A percentile compares a stretch with the other conserved stretches of the same genome.
phyloP scores from a whole-genome alignment of 2,113 vertebrate genomes.

The Oreochromis niloticus region DNA sequence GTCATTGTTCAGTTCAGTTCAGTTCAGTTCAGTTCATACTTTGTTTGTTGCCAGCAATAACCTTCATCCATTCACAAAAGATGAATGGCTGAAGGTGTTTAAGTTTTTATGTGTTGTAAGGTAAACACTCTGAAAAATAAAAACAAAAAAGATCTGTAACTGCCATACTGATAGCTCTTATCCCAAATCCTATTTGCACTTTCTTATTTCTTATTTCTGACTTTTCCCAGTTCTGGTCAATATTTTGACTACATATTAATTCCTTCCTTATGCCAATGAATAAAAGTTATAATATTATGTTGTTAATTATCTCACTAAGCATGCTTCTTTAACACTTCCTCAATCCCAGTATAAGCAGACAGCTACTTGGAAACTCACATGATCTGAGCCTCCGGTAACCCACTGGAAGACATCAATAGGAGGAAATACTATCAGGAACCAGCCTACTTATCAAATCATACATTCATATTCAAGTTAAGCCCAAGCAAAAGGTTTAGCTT shows the following conservation, averaged over 20 bases:
- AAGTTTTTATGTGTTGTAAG: not conserved
- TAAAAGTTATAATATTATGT: not conserved
- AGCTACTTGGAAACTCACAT: not conserved
- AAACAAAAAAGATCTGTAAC: not conserved
- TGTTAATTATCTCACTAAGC: not conserved
- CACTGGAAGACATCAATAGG: not conserved
- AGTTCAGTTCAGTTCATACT: too few relatives aligned
- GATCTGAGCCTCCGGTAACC: not conserved
- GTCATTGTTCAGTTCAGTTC: too few relatives aligned
- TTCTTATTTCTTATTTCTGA: not conserved
- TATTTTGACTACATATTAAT: not conserved
- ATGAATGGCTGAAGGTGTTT: not conserved
- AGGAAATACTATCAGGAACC: not conserved
- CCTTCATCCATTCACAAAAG: not conserved
- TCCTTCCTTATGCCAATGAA: not conserved
- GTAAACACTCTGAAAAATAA: not conserved
- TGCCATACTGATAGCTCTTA: not conserved
- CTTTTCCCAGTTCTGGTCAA: not conserved
- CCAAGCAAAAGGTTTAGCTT: not conserved
- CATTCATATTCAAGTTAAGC: not conserved
- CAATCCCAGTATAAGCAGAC: not conserved
- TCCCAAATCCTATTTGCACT: not conserved
- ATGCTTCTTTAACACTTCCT: not conserved
- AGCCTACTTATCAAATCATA: not conserved
- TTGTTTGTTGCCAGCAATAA: too few relatives aligned